Conservation (phyloP, 2,797 vertebrate genomes). For the Pelochelys cantorii region DNA sequence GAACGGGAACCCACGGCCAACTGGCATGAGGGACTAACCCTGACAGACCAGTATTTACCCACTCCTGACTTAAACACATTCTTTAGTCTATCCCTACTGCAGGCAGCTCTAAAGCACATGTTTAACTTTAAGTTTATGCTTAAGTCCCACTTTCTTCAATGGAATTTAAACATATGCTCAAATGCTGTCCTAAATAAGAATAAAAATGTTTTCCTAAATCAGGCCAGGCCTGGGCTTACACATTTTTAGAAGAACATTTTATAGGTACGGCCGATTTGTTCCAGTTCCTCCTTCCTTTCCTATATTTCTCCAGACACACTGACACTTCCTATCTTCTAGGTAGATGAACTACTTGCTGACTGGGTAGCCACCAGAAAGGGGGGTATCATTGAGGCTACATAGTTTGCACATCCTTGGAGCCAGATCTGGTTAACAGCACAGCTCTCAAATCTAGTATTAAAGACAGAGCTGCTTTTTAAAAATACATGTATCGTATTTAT, state of each 20-base stretch:
- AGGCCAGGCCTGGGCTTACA: not conserved
- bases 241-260: not conserved
- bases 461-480: not conserved
- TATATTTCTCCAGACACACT: not conserved
- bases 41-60: too few relatives aligned
- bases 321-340: not conserved
- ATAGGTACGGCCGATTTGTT: not conserved
- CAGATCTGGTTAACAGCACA: not conserved
- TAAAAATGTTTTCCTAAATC: not conserved
- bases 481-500: slow-evolving; percentile 8
- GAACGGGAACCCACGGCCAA: too few relatives aligned
- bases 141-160: not conserved
- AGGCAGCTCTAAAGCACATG: not conserved
- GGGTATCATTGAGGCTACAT: not conserved
- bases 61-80: too few relatives aligned
- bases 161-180: not conserved
- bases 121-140: not conserved
- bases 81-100: not conserved
- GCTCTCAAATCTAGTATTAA: not conserved
- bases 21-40: too few relatives aligned
- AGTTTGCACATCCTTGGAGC: not conserved
- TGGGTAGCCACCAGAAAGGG: not conserved
- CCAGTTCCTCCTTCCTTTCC: not conserved
- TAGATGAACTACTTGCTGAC: not conserved
- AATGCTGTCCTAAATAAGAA: not conserved